Evolutionary conservation across 2,888 invertebrate species (phyloP).

Genomic region (Spodoptera picta): DNA sequence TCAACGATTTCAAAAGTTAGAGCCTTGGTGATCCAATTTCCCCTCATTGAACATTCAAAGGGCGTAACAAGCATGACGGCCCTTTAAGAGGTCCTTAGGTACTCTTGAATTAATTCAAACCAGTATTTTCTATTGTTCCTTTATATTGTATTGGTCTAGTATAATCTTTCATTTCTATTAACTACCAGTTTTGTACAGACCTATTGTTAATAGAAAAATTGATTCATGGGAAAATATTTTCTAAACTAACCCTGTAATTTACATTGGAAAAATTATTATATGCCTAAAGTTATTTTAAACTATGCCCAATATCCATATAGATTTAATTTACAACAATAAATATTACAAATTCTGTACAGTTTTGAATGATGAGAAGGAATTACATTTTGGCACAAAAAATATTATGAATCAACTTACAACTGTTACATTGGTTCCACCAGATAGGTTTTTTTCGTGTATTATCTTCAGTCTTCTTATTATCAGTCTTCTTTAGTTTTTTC

Average conservation of each 20-base stretch:
- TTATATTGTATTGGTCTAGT: conserved; percentile 20
- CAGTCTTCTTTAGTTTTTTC: conserved; percentile 86
- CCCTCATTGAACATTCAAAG: conserved; percentile 86
- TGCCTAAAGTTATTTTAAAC: too few species aligned
- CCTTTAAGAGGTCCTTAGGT: conserved; percentile 77
- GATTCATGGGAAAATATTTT: too few species aligned
- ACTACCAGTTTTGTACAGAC: too few species aligned
- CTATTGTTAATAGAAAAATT: too few species aligned
- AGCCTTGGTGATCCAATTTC: conserved; percentile 87
- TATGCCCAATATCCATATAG: too few species aligned
- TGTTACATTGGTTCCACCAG: conserved; percentile 87
- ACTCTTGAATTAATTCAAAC: conserved; percentile 65
- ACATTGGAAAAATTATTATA: too few species aligned
- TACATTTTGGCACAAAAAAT: conserved; percentile 8
- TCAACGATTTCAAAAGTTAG: conserved; percentile 84
- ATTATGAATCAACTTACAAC: conserved; percentile 75
- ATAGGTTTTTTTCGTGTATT: conserved; percentile 81
- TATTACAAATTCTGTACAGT: background rate
- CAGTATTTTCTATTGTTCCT: conserved; percentile 52
- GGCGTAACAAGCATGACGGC: conserved; percentile 82
- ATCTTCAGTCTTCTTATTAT: conserved; percentile 83
- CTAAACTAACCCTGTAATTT: too few species aligned
- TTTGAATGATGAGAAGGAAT: conserved; percentile 24
- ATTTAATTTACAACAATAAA: too few species aligned
- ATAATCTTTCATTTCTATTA: conserved; percentile 2